These are phyloP conservation scores for Petrophora chlorosata DNA, from an alignment of 2,888 invertebrate species.

Conservation along the genomic window DNA sequence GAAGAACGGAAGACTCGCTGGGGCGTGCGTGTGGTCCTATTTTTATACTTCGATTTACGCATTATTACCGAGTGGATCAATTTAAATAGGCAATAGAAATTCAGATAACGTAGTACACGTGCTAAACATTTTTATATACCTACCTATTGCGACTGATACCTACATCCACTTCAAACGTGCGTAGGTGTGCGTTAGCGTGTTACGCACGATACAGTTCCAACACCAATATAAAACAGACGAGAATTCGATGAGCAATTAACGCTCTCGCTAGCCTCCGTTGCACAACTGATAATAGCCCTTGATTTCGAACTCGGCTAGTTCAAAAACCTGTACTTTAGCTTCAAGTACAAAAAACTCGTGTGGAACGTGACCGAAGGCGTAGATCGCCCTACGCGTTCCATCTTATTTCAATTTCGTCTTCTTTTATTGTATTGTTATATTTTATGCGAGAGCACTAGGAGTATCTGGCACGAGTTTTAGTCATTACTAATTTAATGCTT, in stretches of 20 bases:
- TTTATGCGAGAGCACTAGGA: constrained; percentile 34
- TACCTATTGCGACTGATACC: constrained; percentile 17
- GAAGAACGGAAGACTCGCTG: constrained; percentile 21
- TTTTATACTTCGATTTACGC: constrained; percentile 33
- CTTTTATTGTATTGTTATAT: constrained; percentile 40
- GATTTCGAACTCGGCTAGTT: constrained; percentile 37
- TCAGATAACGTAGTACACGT: constrained; percentile 30
- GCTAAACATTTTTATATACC: constrained; percentile 17
- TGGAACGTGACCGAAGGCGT: constrained; percentile 46
- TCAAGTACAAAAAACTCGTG: constrained; percentile 37
- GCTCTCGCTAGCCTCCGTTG: constrained; percentile 52
- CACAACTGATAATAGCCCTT: constrained; percentile 53
- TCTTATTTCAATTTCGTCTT: constrained; percentile 36
- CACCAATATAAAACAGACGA: constrained; percentile 56
- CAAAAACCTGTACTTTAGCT: constrained; percentile 42
- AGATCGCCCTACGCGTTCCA: constrained; percentile 37
- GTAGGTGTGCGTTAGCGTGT: constrained; percentile 21
- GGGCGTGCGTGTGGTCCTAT: constrained; percentile 38
- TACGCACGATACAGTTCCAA: constrained; percentile 28
- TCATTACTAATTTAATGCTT: constrained; percentile 16
- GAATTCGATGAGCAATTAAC: constrained; percentile 62
- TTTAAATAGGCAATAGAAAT: constrained; percentile 35
- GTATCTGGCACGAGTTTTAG: constrained; percentile 23
- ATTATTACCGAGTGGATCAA: constrained; percentile 30
- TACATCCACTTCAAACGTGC: constrained; percentile 32